Evolutionary conservation across 2,113 vertebrate species (phyloP), one percentile per base, ranked within the genome.

Genomic region (Xenopus tropicalis): DNA sequence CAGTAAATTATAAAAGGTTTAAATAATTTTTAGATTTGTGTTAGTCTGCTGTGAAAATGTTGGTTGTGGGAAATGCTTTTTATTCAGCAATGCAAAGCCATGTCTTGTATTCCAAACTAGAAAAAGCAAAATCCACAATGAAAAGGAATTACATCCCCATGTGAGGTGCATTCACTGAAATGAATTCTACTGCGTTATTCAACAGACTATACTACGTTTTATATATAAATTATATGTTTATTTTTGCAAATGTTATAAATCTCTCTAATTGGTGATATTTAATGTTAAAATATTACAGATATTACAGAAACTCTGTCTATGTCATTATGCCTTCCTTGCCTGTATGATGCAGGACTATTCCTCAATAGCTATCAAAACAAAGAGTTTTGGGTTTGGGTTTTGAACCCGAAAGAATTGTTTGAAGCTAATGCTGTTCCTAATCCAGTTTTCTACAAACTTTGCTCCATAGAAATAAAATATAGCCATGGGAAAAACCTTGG

Each of bases 151-250:
- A 69, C 57, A 42, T 44, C 65, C 23, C 25, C 14, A 65, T 61
- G 61, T 74, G 72, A 69, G 65, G 72, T 74, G 72, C 37, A 74
- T 74, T 61, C 65, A 48, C 64, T 74, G 56, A 43, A 61, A 65
- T 69, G 65, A 52, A 57, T 61, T 74, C 48, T 37, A 37, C 19
- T 29, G 23, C 54, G 52, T 58, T 74, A 22, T 65, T 69, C 42
- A 59, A 67, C 48, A 23, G 21, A 29, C 25, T 48, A 48, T 11
- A 37, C 17, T n/a, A 37, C 3, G 25, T 74, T 57, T 74, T 61
- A 68, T 61, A 61, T 23, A 43, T 22, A 51, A 61, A 74, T 61
- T 74, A 67, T 67, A 74, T 61, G 52, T 72, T 29, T 64, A 63
- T 72, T 29, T 64, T 54, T 48, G 54, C 44, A 17, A 17, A 13